These are phyloP conservation scores for Hydrotaea cyrtoneurina DNA, from an alignment of 2,888 invertebrate species.

Conservation along the genomic window DNA sequence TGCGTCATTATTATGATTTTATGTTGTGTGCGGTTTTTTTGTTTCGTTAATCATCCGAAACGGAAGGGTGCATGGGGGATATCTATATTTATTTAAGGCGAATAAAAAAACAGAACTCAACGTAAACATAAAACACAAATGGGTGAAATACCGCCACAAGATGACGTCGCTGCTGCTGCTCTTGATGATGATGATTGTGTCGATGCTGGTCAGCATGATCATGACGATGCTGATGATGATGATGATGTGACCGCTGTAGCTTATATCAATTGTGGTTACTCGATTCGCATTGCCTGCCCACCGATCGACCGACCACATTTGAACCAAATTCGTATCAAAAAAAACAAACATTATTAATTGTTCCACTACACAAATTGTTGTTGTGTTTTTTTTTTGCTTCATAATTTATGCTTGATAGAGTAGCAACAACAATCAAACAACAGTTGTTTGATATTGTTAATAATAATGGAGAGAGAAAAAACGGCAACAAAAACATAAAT, in stretches of 20 bases:
- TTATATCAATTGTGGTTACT: not conserved
- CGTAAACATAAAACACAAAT: too few species aligned
- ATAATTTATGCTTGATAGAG: conserved; percentile 20
- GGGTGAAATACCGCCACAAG: too few species aligned
- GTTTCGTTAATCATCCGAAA: too few species aligned
- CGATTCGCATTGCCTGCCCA: not conserved
- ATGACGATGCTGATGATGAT: too few species aligned
- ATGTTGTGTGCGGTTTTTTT: too few species aligned
- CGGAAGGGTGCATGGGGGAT: too few species aligned
- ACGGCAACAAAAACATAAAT: not conserved
- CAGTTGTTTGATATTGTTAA: conserved; percentile 22
- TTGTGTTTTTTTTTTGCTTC: not conserved
- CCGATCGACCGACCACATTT: not conserved
- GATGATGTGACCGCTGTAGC: not conserved
- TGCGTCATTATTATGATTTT: too few species aligned
- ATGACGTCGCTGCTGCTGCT: too few species aligned
- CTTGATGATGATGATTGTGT: conserved; percentile 15
- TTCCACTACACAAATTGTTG: not conserved
- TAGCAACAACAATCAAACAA: not conserved
- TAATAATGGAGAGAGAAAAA: conserved; percentile 45
- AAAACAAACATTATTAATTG: conserved; percentile 44
- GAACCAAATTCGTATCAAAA: conserved; percentile 21
- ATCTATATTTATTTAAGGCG: too few species aligned
- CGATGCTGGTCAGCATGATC: too few species aligned
- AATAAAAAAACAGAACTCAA: too few species aligned